Conservation (phyloP, 2,113 vertebrate species). For the Zapornia atra region DNA sequence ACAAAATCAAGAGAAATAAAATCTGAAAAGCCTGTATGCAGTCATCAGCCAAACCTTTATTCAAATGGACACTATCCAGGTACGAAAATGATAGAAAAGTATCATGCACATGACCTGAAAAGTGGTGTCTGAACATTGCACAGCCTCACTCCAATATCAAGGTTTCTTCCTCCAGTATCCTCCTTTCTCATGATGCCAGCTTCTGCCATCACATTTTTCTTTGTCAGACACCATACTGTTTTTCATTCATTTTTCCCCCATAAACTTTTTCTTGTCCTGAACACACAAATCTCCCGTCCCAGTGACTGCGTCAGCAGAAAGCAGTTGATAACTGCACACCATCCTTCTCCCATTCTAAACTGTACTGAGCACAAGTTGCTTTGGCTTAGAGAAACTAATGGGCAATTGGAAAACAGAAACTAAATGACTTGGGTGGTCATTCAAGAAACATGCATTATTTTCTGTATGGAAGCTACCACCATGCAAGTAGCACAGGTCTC, state of each 20-base stretch:
- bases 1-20: conserved; percentile 22
- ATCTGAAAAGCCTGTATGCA: not conserved
- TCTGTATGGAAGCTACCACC: not conserved
- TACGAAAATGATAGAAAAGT: not conserved
- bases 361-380: not conserved
- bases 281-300: not conserved
- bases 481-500: not conserved
- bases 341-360: not conserved
- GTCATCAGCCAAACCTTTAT: not conserved
- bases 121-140: not conserved
- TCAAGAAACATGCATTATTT: not conserved
- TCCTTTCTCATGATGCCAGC: not conserved
- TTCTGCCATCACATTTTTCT: not conserved
- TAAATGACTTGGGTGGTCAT: not conserved
- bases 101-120: not conserved
- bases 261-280: not conserved
- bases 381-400: not conserved
- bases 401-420: not conserved
- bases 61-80: not conserved
- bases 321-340: not conserved
- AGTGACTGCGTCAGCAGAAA: not conserved
- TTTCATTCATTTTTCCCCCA: not conserved
- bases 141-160: not conserved
- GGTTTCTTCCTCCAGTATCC: not conserved
- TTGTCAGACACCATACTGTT: not conserved